Conservation (phyloP, 1,140 invertebrate genomes). For the Lysiphlebus fabarum region DNA sequence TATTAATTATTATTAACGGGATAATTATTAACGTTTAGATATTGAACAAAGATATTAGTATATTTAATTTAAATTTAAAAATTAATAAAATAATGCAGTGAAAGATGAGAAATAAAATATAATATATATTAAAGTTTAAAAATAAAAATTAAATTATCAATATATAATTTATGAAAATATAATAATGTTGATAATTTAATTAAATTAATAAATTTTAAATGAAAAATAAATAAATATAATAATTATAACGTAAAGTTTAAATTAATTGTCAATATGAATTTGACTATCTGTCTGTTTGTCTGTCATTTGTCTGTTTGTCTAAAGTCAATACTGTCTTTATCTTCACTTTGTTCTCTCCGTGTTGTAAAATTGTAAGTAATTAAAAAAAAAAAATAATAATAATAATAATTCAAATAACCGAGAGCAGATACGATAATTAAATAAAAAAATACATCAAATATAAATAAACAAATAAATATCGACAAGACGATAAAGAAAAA, state of each 20-base stretch:
- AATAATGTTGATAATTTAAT: conserved; percentile 15
- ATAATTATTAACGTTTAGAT: no score
- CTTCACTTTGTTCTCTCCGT: conserved; percentile 49
- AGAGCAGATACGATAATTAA: conserved; percentile 9
- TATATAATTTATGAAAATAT: no score
- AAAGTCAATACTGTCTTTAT: conserved; percentile 35
- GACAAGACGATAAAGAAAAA: conserved; percentile 33
- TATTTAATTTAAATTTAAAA: no score
- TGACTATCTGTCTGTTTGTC: conserved; percentile 46
- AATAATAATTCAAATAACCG: no score
- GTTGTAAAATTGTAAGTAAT: conserved; percentile 48
- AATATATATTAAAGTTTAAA: no score
- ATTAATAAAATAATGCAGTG: no score
- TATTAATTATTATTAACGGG: no score
- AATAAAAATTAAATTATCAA: no score
- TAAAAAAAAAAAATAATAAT: conserved; percentile 24
- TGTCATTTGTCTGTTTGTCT: conserved; percentile 48
- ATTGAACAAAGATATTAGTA: no score
- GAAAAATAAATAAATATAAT: conserved; percentile 13
- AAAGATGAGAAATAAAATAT: no score
- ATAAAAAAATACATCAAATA: conserved; percentile 22
- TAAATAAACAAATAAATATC: conserved; percentile 28
- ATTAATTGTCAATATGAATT: conserved; percentile 25
- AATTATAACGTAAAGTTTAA: conserved; percentile 13
- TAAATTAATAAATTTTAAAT: conserved; percentile 7